phyloP scores from a whole-genome alignment of 2,113 vertebrate species.

The Oryzias curvinotus region DNA sequence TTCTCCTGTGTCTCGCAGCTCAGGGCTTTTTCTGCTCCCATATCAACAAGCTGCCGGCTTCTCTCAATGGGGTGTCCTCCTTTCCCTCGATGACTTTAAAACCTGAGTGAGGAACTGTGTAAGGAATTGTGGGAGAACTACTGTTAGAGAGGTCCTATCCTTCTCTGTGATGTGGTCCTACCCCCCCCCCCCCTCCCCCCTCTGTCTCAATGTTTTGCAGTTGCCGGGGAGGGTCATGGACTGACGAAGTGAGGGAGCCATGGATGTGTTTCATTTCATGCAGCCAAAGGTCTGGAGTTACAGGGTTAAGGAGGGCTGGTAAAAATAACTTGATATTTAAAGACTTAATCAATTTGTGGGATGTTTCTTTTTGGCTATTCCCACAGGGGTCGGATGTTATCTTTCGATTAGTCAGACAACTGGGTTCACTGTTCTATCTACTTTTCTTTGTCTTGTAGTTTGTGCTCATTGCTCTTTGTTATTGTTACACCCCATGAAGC shows the following conservation, averaged over 20 bases:
- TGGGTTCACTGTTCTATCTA: too few relatives aligned
- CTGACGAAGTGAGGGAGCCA: not conserved
- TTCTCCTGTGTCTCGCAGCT: not conserved
- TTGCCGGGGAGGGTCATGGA: slow-evolving; percentile 45
- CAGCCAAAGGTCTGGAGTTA: too few relatives aligned
- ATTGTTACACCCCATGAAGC: too few relatives aligned
- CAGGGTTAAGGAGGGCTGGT: too few relatives aligned
- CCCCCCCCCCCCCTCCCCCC: too few relatives aligned
- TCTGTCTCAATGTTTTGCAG: slow-evolving; percentile 38
- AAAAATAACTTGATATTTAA: too few relatives aligned
- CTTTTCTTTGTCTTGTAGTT: too few relatives aligned
- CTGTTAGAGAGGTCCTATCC: slow-evolving; percentile 47
- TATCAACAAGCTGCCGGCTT: slow-evolving; percentile 7
- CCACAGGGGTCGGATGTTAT: too few relatives aligned
- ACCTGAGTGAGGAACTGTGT: slow-evolving; percentile 17
- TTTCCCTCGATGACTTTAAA: slow-evolving; percentile 49
- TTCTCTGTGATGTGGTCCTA: slow-evolving; percentile 36
- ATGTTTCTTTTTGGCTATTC: too few relatives aligned
- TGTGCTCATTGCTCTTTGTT: too few relatives aligned
- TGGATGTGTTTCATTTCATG: not conserved
- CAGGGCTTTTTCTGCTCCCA: not conserved
- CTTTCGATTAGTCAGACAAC: too few relatives aligned
- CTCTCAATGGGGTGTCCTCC: not conserved
- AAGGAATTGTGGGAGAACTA: slow-evolving; percentile 14
- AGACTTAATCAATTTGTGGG: too few relatives aligned